Percentiles rank a stretch among this genome's conserved stretches.
Conservation (phyloP, 2,888 invertebrate genomes). For the Orthosia gracilis region DNA sequence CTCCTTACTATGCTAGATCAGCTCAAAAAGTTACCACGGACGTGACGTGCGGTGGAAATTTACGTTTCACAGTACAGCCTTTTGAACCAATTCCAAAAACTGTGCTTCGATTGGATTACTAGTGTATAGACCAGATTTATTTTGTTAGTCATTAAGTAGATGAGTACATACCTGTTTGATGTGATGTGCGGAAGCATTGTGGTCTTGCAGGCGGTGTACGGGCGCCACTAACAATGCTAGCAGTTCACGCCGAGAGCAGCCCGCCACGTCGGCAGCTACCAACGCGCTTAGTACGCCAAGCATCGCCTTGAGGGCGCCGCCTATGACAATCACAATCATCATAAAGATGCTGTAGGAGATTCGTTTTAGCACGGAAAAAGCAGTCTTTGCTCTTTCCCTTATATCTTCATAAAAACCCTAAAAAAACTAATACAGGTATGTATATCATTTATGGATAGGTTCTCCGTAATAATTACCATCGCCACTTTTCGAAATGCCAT, state of each 20-base stretch:
- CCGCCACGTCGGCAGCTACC: slow-evolving; percentile 95
- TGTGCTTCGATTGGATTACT: too few species aligned
- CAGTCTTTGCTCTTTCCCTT: too few species aligned
- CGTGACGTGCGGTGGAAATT: too few species aligned
- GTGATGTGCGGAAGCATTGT: slow-evolving; percentile 88
- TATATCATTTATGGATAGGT: too few species aligned
- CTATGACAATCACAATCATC: slow-evolving; percentile 80
- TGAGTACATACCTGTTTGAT: slow-evolving; percentile 90
- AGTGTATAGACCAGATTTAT: neutral
- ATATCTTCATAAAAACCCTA: too few species aligned
- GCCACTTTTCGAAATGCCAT: too few species aligned
- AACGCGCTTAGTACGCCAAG: slow-evolving; percentile 98
- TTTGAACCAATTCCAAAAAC: neutral
- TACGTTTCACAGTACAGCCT: too few species aligned
- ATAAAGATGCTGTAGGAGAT: neutral
- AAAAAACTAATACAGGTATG: too few species aligned
- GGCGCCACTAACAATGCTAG: slow-evolving; percentile 95
- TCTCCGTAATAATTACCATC: too few species aligned
- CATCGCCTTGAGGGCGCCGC: slow-evolving; percentile 97
- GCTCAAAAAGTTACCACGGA: neutral
- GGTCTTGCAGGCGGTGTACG: slow-evolving; percentile 88
- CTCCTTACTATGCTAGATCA: neutral
- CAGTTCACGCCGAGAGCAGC: slow-evolving; percentile 95
- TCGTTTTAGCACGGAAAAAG: neutral
- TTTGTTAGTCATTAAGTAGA: neutral